Conservation (phyloP, 2,113 vertebrate species). For the Galeopterus variegatus region DNA sequence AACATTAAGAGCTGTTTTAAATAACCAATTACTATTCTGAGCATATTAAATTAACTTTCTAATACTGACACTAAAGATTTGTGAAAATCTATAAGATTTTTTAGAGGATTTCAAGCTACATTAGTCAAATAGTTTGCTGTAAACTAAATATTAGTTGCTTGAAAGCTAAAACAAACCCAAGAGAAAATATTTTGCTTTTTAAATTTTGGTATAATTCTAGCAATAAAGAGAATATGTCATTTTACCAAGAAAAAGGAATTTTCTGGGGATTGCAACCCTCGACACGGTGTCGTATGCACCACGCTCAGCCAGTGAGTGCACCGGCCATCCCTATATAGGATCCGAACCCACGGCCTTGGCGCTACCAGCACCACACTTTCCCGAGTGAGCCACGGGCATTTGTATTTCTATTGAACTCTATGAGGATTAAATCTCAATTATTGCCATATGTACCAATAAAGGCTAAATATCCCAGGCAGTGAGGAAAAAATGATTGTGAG, state of each 20-base stretch:
- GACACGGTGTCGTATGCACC: no score
- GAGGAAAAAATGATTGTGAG: background rate
- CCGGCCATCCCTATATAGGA: no score
- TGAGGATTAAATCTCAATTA: background rate
- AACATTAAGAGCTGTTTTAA: background rate
- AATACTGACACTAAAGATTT: background rate
- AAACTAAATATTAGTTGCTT: background rate
- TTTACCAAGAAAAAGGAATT: background rate
- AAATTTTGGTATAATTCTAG: background rate
- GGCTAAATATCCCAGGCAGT: background rate
- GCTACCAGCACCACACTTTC: no score
- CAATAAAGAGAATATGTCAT: background rate
- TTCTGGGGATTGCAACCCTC: background rate
- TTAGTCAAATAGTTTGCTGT: background rate
- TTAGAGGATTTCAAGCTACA: background rate
- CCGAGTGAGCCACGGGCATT: background rate
- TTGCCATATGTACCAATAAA: background rate
- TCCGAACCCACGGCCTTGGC: no score
- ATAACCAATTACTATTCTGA: background rate
- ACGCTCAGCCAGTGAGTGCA: no score
- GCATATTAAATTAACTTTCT: background rate
- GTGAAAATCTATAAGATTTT: background rate
- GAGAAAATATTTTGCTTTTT: constrained; percentile 31
- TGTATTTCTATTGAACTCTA: background rate
- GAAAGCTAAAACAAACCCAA: constrained; percentile 31